phyloP scores from a whole-genome alignment of 1,140 invertebrate genomes.

The Tetragnatha versicolor region DNA sequence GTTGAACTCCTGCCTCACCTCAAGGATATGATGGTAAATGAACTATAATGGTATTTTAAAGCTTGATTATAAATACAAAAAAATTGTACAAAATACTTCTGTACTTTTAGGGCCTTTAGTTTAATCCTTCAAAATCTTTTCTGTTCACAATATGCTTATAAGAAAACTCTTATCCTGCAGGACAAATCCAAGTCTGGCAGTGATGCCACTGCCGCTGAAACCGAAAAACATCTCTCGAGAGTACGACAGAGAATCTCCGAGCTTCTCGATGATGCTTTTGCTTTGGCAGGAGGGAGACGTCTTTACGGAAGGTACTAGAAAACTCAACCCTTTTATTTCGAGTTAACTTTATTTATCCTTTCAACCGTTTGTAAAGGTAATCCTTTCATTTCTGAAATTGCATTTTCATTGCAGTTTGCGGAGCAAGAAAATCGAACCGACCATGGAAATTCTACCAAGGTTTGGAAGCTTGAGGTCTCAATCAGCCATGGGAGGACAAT shows the following conservation, averaged over 20 bases:
- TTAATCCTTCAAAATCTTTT: not conserved
- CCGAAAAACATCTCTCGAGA: conserved; percentile 25
- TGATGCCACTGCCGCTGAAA: conserved; percentile 25
- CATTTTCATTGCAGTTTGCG: conserved; percentile 27
- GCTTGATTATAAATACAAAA: not conserved
- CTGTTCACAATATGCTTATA: not conserved
- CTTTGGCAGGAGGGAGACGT: conserved; percentile 23
- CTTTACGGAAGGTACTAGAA: conserved; percentile 47
- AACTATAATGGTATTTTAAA: not conserved
- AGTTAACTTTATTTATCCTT: not conserved
- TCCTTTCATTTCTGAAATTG: not conserved
- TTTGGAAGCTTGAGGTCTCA: conserved; percentile 35
- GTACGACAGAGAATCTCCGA: conserved; percentile 41
- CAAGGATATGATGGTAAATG: conserved; percentile 20
- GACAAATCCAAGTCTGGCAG: conserved; percentile 1
- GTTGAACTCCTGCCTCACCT: conserved; percentile 17
- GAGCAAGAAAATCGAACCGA: conserved; percentile 42
- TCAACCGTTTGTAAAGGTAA: not conserved
- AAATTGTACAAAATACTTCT: not conserved
- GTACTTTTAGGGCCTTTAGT: too few relatives aligned
- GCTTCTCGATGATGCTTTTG: conserved; percentile 49
- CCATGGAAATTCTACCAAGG: conserved; percentile 14
- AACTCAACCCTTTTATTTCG: not conserved
- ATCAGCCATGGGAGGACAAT: conserved; percentile 6
- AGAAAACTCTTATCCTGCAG: not conserved